Base-by-base conservation (phyloP, 2,797 vertebrate genomes). In the Hemibagrus guttatus region DNA sequence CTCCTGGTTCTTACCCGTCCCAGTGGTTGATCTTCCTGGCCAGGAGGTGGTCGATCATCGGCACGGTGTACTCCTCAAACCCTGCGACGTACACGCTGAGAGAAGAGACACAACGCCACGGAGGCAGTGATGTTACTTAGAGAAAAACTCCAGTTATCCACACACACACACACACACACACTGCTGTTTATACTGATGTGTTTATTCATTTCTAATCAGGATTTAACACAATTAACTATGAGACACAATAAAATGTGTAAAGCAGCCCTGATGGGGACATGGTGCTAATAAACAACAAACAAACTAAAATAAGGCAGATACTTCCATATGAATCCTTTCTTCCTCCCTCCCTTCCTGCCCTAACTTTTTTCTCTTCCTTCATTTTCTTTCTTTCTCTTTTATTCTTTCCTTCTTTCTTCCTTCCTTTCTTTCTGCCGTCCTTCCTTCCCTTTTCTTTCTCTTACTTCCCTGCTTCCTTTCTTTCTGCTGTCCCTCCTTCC, bases 11-110 rank as follows among this genome's bases (percentile, higher is more conserved):
- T 91, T 93, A 98, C 98, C 94, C 72, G 23, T 99, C 97, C 98
- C 98, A 99, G 90, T 99, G 98, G 91, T 95, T 97, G 90, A 98
- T 94, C 93, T 99, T 99, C 96, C 95, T 94, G 90, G 94, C 56
- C 82, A 97, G 88, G 91, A 99, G 94, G 93, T 99, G 98, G 86
- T 99, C 96, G 5, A 99, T 98, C 95, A 99, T 95, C 0, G 96
- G 93, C 68, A 92, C 94, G 35, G 97, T 98, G 89, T 99, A 99
- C 86, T 99, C 97, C n/a, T 97, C 91, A 92, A 99, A 99, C 88
- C 96, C 93, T 42, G 98, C 96, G 63, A 99, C 91, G 61, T 95
- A 97, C 35, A 97, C 96, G 88, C 98, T 99, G 91, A 31, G 59
- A 85, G 17, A 26, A 87, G 64, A 87, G 85, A 35, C 75, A 35